A percentile compares a stretch with the other conserved stretches of the same genome.
Evolutionary conservation across 30 jellyfish, hydroid and myxozoan genomes (phyloP).

Genomic region (Sanderia malayensis): DNA sequence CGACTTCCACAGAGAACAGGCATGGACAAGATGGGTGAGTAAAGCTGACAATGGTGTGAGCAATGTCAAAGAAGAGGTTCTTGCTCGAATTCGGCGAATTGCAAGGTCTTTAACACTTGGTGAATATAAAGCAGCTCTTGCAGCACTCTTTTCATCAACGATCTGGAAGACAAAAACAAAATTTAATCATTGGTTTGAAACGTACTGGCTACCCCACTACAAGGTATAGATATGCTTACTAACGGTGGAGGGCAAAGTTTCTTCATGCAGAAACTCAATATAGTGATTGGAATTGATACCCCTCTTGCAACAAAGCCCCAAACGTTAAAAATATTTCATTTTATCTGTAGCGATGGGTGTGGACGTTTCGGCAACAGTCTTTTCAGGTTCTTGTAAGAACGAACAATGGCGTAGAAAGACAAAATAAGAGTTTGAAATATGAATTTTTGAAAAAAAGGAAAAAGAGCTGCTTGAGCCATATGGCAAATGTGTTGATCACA

Average conservation of each 20-base stretch:
- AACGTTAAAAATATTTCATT: not conserved
- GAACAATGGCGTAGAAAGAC: constrained; percentile 1
- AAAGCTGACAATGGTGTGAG: not conserved
- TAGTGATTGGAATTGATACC: no score
- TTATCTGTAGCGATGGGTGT: not conserved
- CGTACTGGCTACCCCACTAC: not conserved
- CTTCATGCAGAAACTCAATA: no score
- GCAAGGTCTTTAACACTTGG: not conserved
- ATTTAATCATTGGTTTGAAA: not conserved
- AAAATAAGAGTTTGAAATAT: not conserved
- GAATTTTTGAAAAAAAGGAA: not conserved
- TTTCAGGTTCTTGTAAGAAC: not conserved
- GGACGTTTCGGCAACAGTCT: not conserved
- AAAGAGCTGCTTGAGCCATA: not conserved
- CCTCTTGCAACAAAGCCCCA: no score
- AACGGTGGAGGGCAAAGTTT: no score
- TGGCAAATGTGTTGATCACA: not conserved
- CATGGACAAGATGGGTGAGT: not conserved
- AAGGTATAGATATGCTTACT: no score
- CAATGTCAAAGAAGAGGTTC: not conserved
- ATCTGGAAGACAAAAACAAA: not conserved
- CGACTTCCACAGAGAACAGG: no score
- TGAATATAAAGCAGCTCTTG: not conserved
- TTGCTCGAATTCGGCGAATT: not conserved
- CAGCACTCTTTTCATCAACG: not conserved